Conservation (phyloP, 2,888 invertebrate genomes). For the Melinaea marsaeus region DNA sequence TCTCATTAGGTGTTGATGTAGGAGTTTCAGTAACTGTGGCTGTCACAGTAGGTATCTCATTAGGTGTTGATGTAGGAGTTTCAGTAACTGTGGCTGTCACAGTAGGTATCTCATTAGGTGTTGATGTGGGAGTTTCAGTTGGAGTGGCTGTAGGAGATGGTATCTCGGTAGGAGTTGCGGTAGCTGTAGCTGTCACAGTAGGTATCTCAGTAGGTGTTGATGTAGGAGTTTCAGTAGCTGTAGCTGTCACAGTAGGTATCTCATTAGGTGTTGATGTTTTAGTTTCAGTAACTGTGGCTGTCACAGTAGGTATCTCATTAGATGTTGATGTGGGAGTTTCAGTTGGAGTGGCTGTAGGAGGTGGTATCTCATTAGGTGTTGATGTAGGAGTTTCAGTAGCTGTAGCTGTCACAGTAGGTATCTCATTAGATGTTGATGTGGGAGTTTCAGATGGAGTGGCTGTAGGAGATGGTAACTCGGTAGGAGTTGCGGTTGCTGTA, state of each 20-base stretch:
- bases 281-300: conserved; percentile 14
- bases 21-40: conserved; percentile 18
- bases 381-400: background rate
- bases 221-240: conserved; percentile 18
- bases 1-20: conserved; percentile 6
- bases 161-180: too few species aligned
- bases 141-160: too few species aligned
- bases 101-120: conserved; percentile 9
- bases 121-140: background rate
- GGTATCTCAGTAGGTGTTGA: conserved; percentile 9
- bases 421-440: conserved; percentile 8
- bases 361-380: background rate
- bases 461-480: conserved; percentile 14
- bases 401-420: background rate
- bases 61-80: background rate
- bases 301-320: conserved; percentile 1
- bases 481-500: conserved; percentile 11
- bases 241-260: conserved; percentile 11
- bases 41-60: background rate
- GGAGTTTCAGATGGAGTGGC: conserved; percentile 20
- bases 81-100: conserved; percentile 7
- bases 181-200: conserved; percentile 21
- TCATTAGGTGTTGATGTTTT: conserved; percentile 2
- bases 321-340: background rate
- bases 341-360: background rate